Conservation (phyloP, 2,113 vertebrate genomes). For the Raja brachyura region DNA sequence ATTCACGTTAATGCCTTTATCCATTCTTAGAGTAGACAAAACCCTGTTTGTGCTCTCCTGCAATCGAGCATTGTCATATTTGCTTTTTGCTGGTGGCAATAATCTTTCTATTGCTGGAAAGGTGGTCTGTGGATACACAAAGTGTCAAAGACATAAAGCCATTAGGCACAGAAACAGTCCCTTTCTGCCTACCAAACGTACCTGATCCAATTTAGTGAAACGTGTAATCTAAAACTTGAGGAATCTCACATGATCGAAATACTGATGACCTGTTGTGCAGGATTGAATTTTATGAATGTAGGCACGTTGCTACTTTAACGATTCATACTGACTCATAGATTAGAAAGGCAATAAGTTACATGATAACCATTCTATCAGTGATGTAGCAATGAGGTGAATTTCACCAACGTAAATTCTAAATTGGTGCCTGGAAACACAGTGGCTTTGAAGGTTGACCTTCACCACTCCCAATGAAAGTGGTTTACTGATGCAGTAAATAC, state of each 20-base stretch:
- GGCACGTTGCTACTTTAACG: background rate
- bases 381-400: background rate
- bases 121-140: background rate
- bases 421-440: background rate
- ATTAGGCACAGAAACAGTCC: no score
- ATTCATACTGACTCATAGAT: no score
- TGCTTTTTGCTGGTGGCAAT: background rate
- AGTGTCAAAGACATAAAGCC: background rate
- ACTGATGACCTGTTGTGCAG: background rate
- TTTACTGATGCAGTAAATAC: background rate
- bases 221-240: no score
- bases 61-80: background rate
- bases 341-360: no score
- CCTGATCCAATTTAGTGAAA: no score
- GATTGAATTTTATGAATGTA: background rate
- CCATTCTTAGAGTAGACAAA: background rate
- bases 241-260: background rate
- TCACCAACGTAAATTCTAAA: no score
- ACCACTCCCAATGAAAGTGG: background rate
- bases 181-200: no score
- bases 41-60: background rate
- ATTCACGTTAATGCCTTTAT: background rate
- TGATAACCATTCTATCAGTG: background rate
- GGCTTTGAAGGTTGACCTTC: background rate
- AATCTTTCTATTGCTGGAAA: background rate